Percentiles rank a stretch among this genome's conserved stretches.
Evolutionary conservation across 2,888 invertebrate species (phyloP).

Genomic region (Orthosia incerta): DNA sequence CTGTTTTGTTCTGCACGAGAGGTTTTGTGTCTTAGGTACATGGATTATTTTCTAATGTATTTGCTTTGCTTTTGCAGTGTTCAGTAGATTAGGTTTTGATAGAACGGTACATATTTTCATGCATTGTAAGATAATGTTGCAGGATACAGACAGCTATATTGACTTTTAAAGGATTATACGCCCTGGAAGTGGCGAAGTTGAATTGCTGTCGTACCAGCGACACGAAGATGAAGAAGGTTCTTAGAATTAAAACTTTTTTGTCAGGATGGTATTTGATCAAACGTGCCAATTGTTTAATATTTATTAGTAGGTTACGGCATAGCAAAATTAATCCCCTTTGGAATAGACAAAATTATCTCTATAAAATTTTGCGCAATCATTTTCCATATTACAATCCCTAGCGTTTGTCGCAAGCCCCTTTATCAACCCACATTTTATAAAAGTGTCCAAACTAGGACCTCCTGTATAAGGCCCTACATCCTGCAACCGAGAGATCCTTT

Average conservation of each 20-base stretch:
- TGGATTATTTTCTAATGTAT: slow-evolving; percentile 24
- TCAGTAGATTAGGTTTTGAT: too few species aligned
- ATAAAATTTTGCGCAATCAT: neutral
- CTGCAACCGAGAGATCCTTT: slow-evolving; percentile 67
- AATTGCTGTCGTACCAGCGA: too few species aligned
- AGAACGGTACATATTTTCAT: too few species aligned
- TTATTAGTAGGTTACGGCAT: neutral
- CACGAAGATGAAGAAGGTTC: too few species aligned
- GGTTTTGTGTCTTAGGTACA: slow-evolving; percentile 11
- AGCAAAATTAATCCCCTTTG: neutral
- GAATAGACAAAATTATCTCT: neutral
- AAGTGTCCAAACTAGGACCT: slow-evolving; percentile 42
- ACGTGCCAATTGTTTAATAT: neutral
- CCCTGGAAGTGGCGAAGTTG: too few species aligned
- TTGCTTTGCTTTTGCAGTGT: neutral
- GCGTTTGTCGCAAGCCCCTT: neutral
- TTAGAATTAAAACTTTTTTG: too few species aligned
- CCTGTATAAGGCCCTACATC: slow-evolving; percentile 67
- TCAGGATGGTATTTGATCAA: neutral
- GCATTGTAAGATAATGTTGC: neutral
- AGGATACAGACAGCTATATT: neutral
- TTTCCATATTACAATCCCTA: neutral
- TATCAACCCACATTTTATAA: slow-evolving; percentile 11
- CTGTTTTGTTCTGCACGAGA: slow-evolving; percentile 33
- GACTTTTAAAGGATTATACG: too few species aligned